phyloP scores from a whole-genome alignment of 2,888 invertebrate genomes.

The Phlogophora meticulosa region DNA sequence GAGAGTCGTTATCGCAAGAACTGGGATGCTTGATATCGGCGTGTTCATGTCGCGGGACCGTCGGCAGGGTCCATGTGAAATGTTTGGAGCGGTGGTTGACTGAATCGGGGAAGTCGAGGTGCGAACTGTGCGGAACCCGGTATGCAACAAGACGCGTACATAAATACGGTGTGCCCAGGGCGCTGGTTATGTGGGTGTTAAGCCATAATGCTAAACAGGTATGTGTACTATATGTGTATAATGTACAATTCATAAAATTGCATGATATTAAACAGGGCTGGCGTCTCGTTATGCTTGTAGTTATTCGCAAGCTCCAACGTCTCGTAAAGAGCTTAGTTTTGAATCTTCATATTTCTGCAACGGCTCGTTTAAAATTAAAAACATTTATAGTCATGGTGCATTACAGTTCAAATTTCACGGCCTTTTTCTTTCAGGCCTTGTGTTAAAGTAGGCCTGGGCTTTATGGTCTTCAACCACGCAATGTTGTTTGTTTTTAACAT shows the following conservation, averaged over 20 bases:
- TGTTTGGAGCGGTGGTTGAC: conserved; percentile 95
- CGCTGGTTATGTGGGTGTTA: conserved; percentile 92
- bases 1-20: conserved; percentile 77
- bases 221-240: conserved; percentile 9
- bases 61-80: conserved; percentile 93
- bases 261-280: neutral
- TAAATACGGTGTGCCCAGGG: conserved; percentile 90
- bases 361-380: too few species aligned
- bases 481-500: conserved; percentile 36
- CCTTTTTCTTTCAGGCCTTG: conserved; percentile 2
- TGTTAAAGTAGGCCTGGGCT: conserved; percentile 15
- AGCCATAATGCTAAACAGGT: conserved; percentile 89
- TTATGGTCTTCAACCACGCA: conserved; percentile 43
- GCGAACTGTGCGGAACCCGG: conserved; percentile 94
- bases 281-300: neutral
- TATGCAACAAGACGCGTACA: conserved; percentile 93
- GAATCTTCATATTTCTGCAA: too few species aligned
- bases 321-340: neutral
- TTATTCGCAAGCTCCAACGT: neutral
- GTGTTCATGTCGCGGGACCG: conserved; percentile 92
- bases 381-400: too few species aligned
- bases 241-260: neutral
- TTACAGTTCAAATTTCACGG: conserved; percentile 3
- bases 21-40: conserved; percentile 84
- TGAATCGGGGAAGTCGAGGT: conserved; percentile 93